These are phyloP conservation scores for Ivindomyrus marchei DNA, from an alignment of 2,113 vertebrate species.

Conservation along the genomic window DNA sequence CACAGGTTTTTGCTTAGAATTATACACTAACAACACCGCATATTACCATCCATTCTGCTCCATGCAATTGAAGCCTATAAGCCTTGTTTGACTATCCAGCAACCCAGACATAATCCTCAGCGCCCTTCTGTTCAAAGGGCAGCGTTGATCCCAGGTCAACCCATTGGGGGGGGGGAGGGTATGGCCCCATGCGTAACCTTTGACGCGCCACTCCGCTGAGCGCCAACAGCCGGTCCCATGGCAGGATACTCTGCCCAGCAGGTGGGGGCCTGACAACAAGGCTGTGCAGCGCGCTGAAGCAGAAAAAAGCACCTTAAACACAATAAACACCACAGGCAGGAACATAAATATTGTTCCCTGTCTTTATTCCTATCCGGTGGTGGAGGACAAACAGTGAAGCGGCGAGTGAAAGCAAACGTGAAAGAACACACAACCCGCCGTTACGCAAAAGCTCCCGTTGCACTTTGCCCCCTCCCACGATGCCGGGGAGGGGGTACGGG, in stretches of 20 bases:
- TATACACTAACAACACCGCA: background rate
- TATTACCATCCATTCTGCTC: background rate
- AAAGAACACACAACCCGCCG: background rate
- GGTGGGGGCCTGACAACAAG: background rate
- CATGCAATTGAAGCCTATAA: background rate
- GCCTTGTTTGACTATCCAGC: background rate
- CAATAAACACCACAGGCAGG: conserved; percentile 23
- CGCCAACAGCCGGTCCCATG: background rate
- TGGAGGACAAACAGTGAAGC: background rate
- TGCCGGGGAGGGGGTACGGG: background rate
- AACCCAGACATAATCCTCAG: background rate
- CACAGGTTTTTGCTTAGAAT: background rate
- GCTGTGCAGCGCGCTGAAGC: background rate
- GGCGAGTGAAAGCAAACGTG: conserved; percentile 5
- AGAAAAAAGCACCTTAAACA: background rate
- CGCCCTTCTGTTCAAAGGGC: background rate
- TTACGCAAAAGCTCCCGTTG: background rate
- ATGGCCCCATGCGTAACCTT: background rate
- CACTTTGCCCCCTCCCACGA: background rate
- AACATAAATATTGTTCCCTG: conserved; percentile 28
- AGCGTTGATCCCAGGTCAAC: background rate
- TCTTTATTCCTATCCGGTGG: conserved; percentile 15
- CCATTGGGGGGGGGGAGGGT: background rate
- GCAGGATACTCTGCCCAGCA: background rate
- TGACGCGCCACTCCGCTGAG: background rate